Evolutionary conservation across 2,113 vertebrate species (phyloP).

Genomic region (Bos indicus): DNA sequence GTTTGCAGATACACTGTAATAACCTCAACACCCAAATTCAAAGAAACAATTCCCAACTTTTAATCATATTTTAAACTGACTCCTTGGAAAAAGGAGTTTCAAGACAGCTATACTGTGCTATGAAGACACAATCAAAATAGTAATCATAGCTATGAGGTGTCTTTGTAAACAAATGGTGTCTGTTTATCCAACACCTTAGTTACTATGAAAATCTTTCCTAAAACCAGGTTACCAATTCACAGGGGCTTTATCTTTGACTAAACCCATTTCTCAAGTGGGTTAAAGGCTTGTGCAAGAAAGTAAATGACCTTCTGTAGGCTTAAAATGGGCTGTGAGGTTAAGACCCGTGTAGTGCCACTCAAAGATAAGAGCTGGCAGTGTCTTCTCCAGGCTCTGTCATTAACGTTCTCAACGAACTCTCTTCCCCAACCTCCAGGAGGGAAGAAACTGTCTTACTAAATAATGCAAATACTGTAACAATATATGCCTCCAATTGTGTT

Average conservation of each 20-base stretch:
- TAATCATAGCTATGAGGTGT: background rate
- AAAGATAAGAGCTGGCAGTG: background rate
- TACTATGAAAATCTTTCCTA: conserved; percentile 36
- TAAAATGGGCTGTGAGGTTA: background rate
- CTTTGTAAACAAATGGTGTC: conserved; percentile 8
- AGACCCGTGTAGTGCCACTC: background rate
- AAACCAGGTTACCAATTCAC: conserved; percentile 50
- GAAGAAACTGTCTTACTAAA: background rate
- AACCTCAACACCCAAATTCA: background rate
- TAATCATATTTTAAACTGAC: background rate
- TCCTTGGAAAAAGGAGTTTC: background rate
- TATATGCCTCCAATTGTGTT: background rate
- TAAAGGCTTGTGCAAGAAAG: background rate
- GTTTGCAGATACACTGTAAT: background rate
- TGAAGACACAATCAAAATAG: background rate
- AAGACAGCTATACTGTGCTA: background rate
- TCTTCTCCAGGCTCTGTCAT: background rate
- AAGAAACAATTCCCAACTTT: background rate
- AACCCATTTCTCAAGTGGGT: conserved; percentile 38
- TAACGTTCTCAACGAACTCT: background rate
- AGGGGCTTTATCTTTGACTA: conserved; percentile 10
- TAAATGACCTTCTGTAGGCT: background rate
- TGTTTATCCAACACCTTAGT: conserved; percentile 55
- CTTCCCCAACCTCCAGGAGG: background rate
- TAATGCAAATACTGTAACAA: background rate